Conservation (phyloP, 2,113 vertebrate genomes). For the Fregata magnificens region DNA sequence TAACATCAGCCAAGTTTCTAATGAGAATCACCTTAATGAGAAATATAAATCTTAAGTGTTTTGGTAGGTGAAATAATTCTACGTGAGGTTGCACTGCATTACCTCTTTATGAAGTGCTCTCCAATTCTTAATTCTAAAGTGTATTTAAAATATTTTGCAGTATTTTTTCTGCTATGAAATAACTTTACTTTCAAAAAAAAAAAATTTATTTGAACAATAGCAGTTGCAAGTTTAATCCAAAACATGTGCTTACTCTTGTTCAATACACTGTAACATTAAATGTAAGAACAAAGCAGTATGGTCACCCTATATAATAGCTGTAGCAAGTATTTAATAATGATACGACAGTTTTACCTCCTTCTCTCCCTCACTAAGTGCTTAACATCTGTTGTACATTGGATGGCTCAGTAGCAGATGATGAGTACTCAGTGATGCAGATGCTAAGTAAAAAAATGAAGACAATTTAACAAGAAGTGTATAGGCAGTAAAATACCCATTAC, state of each 20-base stretch:
- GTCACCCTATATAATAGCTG: background rate
- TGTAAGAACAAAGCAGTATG: slow-evolving; percentile 1
- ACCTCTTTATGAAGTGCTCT: background rate
- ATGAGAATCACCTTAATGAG: background rate
- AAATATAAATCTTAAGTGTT: background rate
- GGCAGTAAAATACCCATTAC: slow-evolving; percentile 48
- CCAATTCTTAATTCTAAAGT: background rate
- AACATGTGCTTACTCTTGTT: background rate
- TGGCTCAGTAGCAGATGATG: slow-evolving; percentile 54
- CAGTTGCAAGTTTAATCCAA: background rate
- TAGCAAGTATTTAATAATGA: slow-evolving; percentile 45
- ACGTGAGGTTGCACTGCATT: background rate
- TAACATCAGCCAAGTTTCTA: background rate
- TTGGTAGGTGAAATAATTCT: background rate
- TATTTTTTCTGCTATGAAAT: background rate
- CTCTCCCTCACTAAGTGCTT: slow-evolving; percentile 51
- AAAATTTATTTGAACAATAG: background rate
- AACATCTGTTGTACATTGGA: slow-evolving; percentile 66
- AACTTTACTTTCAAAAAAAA: background rate
- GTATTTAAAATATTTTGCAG: background rate
- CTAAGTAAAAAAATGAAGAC: slow-evolving; percentile 41
- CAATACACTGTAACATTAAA: background rate
- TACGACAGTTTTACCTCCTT: slow-evolving; percentile 51
- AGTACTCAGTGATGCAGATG: slow-evolving; percentile 54
- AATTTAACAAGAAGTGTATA: slow-evolving; percentile 41